These are phyloP conservation scores for Acromyrmex echinatior DNA, from an alignment of 1,140 invertebrate genomes.

Conservation along the genomic window DNA sequence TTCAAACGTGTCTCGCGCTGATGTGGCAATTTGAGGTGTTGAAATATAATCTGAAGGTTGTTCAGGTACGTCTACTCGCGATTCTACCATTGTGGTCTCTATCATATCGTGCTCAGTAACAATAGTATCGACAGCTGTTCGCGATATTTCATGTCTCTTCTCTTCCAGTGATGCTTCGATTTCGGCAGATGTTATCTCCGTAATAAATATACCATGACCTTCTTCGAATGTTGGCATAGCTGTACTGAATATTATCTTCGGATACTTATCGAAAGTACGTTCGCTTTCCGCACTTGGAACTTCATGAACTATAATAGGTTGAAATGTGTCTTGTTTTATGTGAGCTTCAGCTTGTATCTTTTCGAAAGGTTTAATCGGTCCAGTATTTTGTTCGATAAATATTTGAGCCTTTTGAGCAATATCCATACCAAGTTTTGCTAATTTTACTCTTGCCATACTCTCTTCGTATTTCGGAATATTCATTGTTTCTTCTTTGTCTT, in stretches of 20 bases:
- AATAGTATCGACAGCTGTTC: conserved; percentile 78
- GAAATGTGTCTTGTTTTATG: conserved; percentile 80
- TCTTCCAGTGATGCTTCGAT: conserved; percentile 69
- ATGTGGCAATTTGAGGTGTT: conserved; percentile 74
- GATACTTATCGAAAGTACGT: conserved; percentile 69
- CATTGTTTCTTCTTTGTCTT: conserved; percentile 84
- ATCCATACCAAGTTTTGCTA: conserved; percentile 73
- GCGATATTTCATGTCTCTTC: conserved; percentile 72
- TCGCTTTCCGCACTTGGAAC: conserved; percentile 75
- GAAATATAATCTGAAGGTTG: conserved; percentile 71
- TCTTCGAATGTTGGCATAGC: conserved; percentile 73
- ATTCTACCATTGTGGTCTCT: conserved; percentile 80
- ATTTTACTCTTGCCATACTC: conserved; percentile 69
- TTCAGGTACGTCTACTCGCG: conserved; percentile 80
- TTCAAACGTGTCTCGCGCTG: conserved; percentile 82
- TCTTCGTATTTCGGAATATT: conserved; percentile 65
- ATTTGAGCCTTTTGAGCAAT: conserved; percentile 74
- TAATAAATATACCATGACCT: conserved; percentile 80
- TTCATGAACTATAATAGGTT: conserved; percentile 79
- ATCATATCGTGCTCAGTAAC: conserved; percentile 79
- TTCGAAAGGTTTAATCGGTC: conserved; percentile 66
- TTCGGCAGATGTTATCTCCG: conserved; percentile 80
- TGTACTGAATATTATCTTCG: conserved; percentile 62
- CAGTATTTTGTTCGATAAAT: conserved; percentile 76
- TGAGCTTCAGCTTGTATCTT: conserved; percentile 76